Percentiles rank a stretch among this genome's conserved stretches.
Conservation (phyloP, 2,113 vertebrate species). For the Rhynchopsitta pachyrhyncha region DNA sequence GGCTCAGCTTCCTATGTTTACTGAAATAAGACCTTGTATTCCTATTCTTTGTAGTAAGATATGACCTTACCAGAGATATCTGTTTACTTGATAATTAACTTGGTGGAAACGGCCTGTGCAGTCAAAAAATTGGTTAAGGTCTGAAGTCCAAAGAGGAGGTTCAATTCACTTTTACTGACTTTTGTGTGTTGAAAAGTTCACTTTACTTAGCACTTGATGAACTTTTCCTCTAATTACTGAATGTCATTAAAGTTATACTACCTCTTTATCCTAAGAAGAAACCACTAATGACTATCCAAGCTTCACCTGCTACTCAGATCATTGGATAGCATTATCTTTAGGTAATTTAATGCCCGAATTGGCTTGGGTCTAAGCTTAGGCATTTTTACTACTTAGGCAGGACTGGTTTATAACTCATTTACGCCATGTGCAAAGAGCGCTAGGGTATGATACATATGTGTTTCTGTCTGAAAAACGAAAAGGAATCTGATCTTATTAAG, state of each 20-base stretch:
- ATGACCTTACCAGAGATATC: not conserved
- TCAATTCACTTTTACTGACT: not conserved
- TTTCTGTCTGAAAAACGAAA: constrained; percentile 30
- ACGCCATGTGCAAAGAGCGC: not conserved
- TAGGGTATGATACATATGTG: not conserved
- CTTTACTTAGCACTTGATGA: not conserved
- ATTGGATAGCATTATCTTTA: constrained; percentile 5
- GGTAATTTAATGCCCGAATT: constrained; percentile 39
- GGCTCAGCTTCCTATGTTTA: not conserved
- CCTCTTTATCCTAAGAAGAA: not conserved
- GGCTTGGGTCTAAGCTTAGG: not conserved
- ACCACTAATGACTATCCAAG: not conserved
- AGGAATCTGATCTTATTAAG: constrained; percentile 43
- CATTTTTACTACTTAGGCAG: not conserved
- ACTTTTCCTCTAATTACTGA: not conserved
- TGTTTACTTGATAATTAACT: not conserved
- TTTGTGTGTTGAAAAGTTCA: not conserved
- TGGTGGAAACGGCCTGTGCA: not conserved
- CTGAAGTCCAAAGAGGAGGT: not conserved
- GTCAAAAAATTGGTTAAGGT: not conserved
- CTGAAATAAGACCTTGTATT: not conserved
- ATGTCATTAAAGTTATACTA: not conserved
- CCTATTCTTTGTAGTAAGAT: not conserved
- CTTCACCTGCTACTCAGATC: not conserved
- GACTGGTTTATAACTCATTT: not conserved